These are phyloP conservation scores for Sylvilagus bachmani DNA, from an alignment of 2,113 vertebrate species.

Conservation along the genomic window DNA sequence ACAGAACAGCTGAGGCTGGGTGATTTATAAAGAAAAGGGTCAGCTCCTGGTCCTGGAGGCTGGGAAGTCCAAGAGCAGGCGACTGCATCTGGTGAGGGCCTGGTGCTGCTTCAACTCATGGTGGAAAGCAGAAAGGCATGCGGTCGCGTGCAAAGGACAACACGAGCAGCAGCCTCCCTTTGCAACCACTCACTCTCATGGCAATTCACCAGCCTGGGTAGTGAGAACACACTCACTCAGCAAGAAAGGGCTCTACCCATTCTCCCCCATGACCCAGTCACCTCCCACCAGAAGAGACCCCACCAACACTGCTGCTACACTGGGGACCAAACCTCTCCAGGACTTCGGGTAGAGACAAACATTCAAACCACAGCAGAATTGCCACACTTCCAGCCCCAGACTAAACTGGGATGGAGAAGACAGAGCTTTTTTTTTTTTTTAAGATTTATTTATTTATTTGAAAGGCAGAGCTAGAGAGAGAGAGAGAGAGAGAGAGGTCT, in stretches of 20 bases:
- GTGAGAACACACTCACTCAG: background rate
- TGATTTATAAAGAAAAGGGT: background rate
- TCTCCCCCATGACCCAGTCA: background rate
- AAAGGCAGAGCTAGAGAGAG: too few species aligned
- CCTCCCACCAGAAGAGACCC: too few species aligned
- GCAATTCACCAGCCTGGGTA: background rate
- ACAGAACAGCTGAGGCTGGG: background rate
- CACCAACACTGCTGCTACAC: background rate
- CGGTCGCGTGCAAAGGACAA: background rate
- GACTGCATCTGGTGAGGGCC: background rate
- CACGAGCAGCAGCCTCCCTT: background rate
- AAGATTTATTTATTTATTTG: too few species aligned
- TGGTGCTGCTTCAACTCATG: background rate
- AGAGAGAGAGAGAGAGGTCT: too few species aligned
- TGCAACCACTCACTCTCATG: background rate
- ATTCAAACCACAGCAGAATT: background rate
- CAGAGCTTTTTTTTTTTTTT: too few species aligned
- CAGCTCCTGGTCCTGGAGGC: background rate
- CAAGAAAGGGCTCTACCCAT: too few species aligned
- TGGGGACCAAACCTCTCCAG: too few species aligned
- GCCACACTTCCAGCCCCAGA: too few species aligned
- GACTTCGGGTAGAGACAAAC: background rate
- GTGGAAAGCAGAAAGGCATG: background rate
- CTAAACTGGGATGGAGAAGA: too few species aligned
- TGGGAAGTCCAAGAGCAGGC: background rate